Percentiles rank a stretch among this genome's conserved stretches.
phyloP scores from a whole-genome alignment of 2,888 invertebrate genomes.

The Strigamia crassipes region DNA sequence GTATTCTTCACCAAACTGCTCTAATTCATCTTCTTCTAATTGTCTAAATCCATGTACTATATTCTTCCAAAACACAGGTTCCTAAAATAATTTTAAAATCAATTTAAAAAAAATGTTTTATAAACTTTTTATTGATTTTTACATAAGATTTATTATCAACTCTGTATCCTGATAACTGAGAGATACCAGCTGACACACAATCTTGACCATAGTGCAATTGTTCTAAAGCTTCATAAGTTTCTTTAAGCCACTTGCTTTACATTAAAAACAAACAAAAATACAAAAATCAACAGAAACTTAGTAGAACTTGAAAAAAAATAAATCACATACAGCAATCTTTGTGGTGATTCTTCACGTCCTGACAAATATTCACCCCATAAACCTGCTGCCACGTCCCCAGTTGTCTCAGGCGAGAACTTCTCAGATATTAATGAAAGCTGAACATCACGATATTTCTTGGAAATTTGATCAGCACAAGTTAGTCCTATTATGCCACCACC shows the following conservation, averaged over 20 bases:
- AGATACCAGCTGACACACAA: slow-evolving; percentile 31
- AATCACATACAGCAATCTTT: background rate
- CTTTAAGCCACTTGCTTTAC: slow-evolving; percentile 53
- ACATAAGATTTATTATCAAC: background rate
- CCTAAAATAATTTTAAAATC: too few species aligned
- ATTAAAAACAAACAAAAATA: background rate
- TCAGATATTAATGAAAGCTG: slow-evolving; percentile 70
- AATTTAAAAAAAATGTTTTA: too few species aligned
- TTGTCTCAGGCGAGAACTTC: slow-evolving; percentile 73
- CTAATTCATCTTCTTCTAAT: too few species aligned
- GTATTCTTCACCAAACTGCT: too few species aligned
- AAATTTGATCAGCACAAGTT: slow-evolving; percentile 70
- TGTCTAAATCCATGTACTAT: too few species aligned
- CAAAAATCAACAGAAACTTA: too few species aligned
- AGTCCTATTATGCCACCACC: slow-evolving; percentile 78
- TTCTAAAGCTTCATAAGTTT: slow-evolving; percentile 52
- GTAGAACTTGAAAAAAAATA: too few species aligned
- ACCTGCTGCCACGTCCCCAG: slow-evolving; percentile 78
- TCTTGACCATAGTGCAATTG: slow-evolving; percentile 51
- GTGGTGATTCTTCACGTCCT: slow-evolving; percentile 55
- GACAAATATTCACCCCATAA: slow-evolving; percentile 72
- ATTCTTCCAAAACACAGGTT: too few species aligned
- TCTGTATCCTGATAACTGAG: background rate
- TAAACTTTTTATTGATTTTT: too few species aligned
- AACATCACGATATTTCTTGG: slow-evolving; percentile 64